Base-by-base conservation (phyloP, 2,797 vertebrate genomes). In the Diceros bicornis region DNA sequence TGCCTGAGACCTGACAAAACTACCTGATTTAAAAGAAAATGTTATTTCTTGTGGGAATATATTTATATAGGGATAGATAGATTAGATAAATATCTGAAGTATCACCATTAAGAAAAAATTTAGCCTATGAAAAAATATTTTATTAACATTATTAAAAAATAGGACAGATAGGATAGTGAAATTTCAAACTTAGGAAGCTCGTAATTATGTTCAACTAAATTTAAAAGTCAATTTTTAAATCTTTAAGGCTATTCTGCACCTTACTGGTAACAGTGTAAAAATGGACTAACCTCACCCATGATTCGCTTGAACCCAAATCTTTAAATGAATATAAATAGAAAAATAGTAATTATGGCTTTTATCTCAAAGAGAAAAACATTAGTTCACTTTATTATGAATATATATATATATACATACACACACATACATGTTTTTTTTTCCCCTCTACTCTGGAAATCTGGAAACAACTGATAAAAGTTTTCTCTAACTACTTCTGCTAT, bases 181-280 rank as follows among this genome's bases (percentile, higher is more conserved):
- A 83, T 16, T 79, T 96, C 66, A 93, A 97, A 94, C 21, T 34
- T 44, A 55, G 41, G 74, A 61, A 96, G 17, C 4, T 89, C 69
- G 27, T 0, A 87, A 0, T 91, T 93, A 47, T 9, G 25, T 13
- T 96, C 10, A 96, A 4, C 8, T 95, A 84, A 75, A 69, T 64
- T 71, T 96, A 14, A 95, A 97, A 97, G 75, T 74, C 62, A 83
- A 47, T 75, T 93, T 96, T 81, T 94, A 90, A 96, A 86, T 81
- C n/a, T 84, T 92, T 90, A 97, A 89, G 20, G 4, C 18, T 78
- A 71, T 21, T 89, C 29, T 96, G 2, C 6, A 6, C 57, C 41
- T 94, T 44, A 74, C 25, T 44, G 23, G 4, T 66, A 72, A 8
- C 79, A 4, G 6, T 21, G 29, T 83, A 66, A 97, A 97, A 95